phyloP scores from a whole-genome alignment of 1,140 invertebrate genomes.

The Zaprionus ornatus region DNA sequence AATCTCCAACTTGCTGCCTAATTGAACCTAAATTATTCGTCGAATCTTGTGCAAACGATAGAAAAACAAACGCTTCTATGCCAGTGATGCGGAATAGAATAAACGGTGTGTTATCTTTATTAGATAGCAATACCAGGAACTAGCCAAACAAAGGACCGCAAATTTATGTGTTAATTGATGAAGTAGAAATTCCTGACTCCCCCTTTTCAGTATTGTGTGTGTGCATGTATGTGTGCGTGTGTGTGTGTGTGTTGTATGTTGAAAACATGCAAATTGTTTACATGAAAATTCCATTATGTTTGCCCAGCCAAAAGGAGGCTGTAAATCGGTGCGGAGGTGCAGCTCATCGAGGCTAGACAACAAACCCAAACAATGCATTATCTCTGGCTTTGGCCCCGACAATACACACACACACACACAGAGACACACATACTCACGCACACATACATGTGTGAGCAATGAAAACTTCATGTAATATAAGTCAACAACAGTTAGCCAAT shows the following conservation, averaged over 20 bases:
- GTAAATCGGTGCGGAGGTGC: slow-evolving; percentile 38
- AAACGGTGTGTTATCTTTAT: slow-evolving; percentile 32
- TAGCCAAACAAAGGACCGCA: slow-evolving; percentile 30
- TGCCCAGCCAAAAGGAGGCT: slow-evolving; percentile 42
- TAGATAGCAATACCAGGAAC: slow-evolving; percentile 36
- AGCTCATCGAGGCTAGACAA: slow-evolving; percentile 62
- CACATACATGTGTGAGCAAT: slow-evolving; percentile 33
- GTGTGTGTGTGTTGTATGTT: slow-evolving; percentile 21
- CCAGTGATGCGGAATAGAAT: slow-evolving; percentile 14
- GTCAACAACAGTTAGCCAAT: slow-evolving; percentile 61
- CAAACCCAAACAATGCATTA: slow-evolving; percentile 67
- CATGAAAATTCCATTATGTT: slow-evolving; percentile 76
- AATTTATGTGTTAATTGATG: slow-evolving; percentile 68
- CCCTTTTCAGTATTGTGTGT: neutral
- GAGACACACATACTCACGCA: neutral
- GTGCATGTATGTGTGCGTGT: slow-evolving; percentile 9
- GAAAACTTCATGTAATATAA: slow-evolving; percentile 65
- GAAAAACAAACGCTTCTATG: neutral
- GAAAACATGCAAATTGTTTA: slow-evolving; percentile 75
- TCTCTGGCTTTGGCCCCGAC: slow-evolving; percentile 33
- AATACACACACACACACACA: slow-evolving; percentile 9
- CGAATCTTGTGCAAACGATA: neutral
- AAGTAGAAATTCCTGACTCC: slow-evolving; percentile 22
- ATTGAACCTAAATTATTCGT: slow-evolving; percentile 1
- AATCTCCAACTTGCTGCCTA: neutral